Base-by-base conservation (phyloP, 1,140 invertebrate genomes). In the Stegodyphus dumicola region DNA sequence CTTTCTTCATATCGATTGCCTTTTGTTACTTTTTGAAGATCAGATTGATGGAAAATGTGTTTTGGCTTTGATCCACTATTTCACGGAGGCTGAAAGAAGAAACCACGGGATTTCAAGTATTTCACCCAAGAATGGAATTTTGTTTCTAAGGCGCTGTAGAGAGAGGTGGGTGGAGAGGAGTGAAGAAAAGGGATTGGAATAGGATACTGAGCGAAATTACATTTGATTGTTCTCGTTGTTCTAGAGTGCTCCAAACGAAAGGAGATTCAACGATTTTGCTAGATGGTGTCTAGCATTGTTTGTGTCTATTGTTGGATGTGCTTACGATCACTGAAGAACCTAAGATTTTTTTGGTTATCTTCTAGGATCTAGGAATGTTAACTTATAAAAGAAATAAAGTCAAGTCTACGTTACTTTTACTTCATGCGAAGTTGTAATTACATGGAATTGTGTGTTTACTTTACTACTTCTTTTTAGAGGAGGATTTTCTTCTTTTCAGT, bases 51-150 rank as follows among this genome's bases (percentile, higher is more conserved):
- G n/a, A 18, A 18, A 18, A 18, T 67, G n/a, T 67, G 33, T 67
- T 67, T 67, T 15, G 9, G n/a, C 17, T 18, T 18, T 67, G 66
- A 18, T 18, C n/a, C 66, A 18, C 66, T 17, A 67, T 18, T 67
- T 18, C 15, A 67, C 5, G 66, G 33, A 67, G 9, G 9, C 11
- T 11, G n/a, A 75, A 33, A 51, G 70, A 75, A 56, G 53, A 71
- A 77, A 77, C 75, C 75, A 52, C n/a, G 56, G 60, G 75, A 65
- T 65, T 77, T 77, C 75, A 66, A 77, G 75, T 77, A 60, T 66
- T 77, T 33, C 33, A 33, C 33, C 33, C 33, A 33, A 33, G 33
- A 33, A 33, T 33, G 33, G 33, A 33, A 60, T 52, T 71, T 33
- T 71, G n/a, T 51, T 49, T 49, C 33, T 33, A 10, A 71, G 33